Evolutionary conservation across 2,797 vertebrate species (phyloP).

Genomic region (Takifugu ocellatus): DNA sequence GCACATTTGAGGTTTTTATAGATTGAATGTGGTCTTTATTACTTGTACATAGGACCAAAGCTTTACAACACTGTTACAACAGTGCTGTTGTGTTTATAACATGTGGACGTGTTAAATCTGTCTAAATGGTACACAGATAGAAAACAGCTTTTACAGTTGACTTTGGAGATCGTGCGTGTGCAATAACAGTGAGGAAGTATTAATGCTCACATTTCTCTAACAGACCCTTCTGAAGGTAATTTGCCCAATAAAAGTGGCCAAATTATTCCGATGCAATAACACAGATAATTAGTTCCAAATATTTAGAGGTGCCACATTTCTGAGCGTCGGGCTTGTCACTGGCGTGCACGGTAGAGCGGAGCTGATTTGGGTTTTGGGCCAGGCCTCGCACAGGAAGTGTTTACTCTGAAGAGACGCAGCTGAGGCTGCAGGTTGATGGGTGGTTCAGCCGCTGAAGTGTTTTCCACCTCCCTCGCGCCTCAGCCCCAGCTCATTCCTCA

Average conservation of each 20-base stretch:
- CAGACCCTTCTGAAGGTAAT: background rate
- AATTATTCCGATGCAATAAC: conserved; percentile 3
- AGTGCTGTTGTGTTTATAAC: too few species aligned
- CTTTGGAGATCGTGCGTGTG: too few species aligned
- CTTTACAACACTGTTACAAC: too few species aligned
- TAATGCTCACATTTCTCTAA: background rate
- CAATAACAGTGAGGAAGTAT: conserved; percentile 4
- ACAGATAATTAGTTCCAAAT: background rate
- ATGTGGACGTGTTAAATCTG: conserved; percentile 11
- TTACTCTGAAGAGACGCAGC: conserved; percentile 44
- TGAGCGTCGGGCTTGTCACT: conserved; percentile 12
- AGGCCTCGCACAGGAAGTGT: conserved; percentile 42
- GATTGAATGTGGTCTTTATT: conserved; percentile 62
- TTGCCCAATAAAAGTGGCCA: conserved; percentile 1
- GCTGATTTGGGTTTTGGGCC: conserved; percentile 13
- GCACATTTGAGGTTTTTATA: conserved; percentile 21
- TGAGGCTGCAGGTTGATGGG: conserved; percentile 38
- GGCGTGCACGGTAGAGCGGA: conserved; percentile 12
- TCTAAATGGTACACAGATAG: conserved; percentile 20
- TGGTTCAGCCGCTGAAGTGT: conserved; percentile 56
- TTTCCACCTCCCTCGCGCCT: conserved; percentile 41
- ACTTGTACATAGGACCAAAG: conserved; percentile 57
- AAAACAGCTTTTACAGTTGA: background rate
- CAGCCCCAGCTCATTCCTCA: conserved; percentile 38
- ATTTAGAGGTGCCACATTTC: conserved; percentile 2